These are phyloP conservation scores for Pseudanteris insignis DNA, from an alignment of 2,888 invertebrate species.

Conservation along the genomic window DNA sequence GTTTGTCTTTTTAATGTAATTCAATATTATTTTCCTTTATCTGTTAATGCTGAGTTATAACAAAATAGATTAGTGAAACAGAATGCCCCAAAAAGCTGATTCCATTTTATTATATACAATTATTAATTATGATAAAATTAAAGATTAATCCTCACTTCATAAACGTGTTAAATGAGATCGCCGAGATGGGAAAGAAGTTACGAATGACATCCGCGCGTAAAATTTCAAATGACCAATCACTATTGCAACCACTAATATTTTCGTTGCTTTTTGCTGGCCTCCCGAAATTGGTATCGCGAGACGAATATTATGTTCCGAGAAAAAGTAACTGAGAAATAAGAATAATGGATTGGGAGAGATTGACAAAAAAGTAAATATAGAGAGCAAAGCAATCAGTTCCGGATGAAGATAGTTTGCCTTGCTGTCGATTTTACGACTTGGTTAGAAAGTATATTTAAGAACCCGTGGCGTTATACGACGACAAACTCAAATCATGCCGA, in stretches of 20 bases:
- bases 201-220: no score
- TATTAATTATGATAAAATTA: no score
- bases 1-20: slow-evolving; percentile 1
- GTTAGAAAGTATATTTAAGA: slow-evolving; percentile 63
- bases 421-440: slow-evolving; percentile 52
- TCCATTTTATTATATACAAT: slow-evolving; percentile 9
- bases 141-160: no score
- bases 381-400: slow-evolving; percentile 50
- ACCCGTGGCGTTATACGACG: slow-evolving; percentile 40
- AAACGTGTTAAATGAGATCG: no score
- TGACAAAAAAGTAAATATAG: slow-evolving; percentile 43
- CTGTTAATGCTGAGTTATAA: slow-evolving; percentile 25
- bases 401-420: slow-evolving; percentile 49
- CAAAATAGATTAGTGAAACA: slow-evolving; percentile 15
- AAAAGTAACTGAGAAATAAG: slow-evolving; percentile 36
- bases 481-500: slow-evolving; percentile 28
- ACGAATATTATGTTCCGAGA: slow-evolving; percentile 25
- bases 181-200: no score
- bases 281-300: slow-evolving; percentile 25
- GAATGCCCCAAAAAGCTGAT: slow-evolving; percentile 24
- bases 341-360: slow-evolving; percentile 30
- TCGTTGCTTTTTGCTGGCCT: slow-evolving; percentile 17
- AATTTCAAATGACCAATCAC: no score
- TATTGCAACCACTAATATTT: not conserved
- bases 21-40: slow-evolving; percentile 5